Evolutionary conservation across 2,113 vertebrate species (phyloP).

Genomic region (Mustela nigripes): DNA sequence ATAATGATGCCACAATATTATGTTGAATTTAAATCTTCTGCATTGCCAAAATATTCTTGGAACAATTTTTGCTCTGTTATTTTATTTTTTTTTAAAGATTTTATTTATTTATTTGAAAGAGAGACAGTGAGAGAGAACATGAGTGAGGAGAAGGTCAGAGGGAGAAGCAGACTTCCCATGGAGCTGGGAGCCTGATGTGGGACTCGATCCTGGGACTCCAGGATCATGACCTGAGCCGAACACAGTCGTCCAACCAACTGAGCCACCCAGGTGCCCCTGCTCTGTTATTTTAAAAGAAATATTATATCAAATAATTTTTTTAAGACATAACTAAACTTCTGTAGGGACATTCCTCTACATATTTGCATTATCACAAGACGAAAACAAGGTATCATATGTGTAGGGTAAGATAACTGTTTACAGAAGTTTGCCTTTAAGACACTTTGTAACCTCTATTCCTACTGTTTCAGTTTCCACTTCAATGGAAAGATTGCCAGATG

Average conservation of each 20-base stretch:
- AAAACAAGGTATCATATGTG: background rate
- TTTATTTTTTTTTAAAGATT: background rate
- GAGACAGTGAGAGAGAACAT: too few relatives aligned
- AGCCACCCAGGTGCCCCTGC: too few relatives aligned
- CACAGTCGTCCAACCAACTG: too few relatives aligned
- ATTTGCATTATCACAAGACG: background rate
- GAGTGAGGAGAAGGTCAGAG: too few relatives aligned
- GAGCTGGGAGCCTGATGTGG: too few relatives aligned
- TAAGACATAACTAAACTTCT: constrained; percentile 1
- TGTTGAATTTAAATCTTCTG: background rate
- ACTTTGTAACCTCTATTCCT: background rate
- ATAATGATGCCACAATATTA: background rate
- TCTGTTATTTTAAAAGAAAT: background rate
- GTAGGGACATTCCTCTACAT: background rate
- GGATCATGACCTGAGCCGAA: too few relatives aligned
- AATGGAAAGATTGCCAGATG: background rate
- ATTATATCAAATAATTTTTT: background rate
- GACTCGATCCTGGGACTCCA: too few relatives aligned
- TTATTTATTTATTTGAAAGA: too few relatives aligned
- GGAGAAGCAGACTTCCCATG: too few relatives aligned
- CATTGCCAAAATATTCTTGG: background rate
- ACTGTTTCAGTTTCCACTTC: background rate
- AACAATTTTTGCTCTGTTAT: background rate
- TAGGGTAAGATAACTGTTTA: constrained; percentile 13
- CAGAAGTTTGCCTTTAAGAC: constrained; percentile 50